Percentiles rank a stretch among this genome's conserved stretches.
Evolutionary conservation across 2,113 vertebrate genomes (phyloP).

Genomic region (Cisticola juncidis): DNA sequence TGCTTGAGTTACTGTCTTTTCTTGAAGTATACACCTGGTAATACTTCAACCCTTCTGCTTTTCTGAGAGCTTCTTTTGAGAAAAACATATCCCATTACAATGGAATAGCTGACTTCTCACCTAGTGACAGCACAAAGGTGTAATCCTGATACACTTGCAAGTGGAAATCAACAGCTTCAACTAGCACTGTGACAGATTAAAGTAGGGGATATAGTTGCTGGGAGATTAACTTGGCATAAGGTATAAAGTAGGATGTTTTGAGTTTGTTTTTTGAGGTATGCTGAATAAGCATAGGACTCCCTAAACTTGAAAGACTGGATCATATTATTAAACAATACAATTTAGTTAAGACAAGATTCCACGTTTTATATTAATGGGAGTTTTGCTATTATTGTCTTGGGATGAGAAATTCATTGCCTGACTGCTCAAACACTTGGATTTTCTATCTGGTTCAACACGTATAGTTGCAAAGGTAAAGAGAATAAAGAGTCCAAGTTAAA

Average conservation of each 20-base stretch:
- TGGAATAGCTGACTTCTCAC: neutral
- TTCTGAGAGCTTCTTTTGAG: neutral
- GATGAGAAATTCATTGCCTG: neutral
- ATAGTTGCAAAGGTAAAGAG: conserved; percentile 18
- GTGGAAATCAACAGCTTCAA: neutral
- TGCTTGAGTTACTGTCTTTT: neutral
- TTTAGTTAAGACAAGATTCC: neutral
- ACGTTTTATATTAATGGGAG: neutral
- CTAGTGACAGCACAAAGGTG: neutral
- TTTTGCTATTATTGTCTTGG: neutral
- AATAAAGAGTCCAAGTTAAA: conserved; percentile 2
- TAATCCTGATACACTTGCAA: neutral
- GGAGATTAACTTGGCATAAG: neutral
- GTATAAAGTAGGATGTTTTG: neutral
- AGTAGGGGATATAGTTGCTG: neutral
- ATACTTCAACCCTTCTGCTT: neutral
- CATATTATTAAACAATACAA: neutral
- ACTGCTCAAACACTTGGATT: neutral
- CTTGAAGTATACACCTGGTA: neutral
- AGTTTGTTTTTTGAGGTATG: neutral
- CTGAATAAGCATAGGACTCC: neutral
- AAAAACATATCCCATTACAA: neutral
- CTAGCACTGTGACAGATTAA: neutral
- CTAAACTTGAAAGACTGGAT: neutral
- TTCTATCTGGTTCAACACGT: neutral